Base-by-base conservation (phyloP, 2,113 vertebrate species). In the Pteruthius melanotis region DNA sequence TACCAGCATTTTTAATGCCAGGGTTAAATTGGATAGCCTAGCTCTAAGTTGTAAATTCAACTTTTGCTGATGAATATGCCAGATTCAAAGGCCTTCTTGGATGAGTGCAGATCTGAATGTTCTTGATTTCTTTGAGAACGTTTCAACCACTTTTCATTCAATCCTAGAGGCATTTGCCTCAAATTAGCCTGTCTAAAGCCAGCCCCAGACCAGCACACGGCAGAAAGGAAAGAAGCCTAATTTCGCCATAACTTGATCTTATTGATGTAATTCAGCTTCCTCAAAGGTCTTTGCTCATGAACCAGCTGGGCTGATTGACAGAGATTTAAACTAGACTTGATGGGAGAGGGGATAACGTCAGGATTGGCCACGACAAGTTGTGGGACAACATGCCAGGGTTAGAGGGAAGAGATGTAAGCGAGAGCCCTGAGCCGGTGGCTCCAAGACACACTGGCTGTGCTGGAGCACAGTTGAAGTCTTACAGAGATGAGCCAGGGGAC, bases 191-290 rank as follows among this genome's bases (percentile, higher is more conserved):
- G 21, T 49, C 61, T 72, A 39, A 61, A 93, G 28, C 40, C 26
- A 69, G 24, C 30, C 3, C 2, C 3, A 59, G 52, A 28, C 20
- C 10, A 69, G 64, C 44, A 37, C 0, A 0, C 7, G 19, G 23
- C 64, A 77, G 78, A 57, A 82, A 42, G 59, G 8, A 77, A 66
- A 60, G 35, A 21, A 78, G 54, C 22, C 35, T 35, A 19, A 28
- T 56, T 74, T 47, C 5, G 8, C 31, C 22, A 7, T 17, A 17
- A 60, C 26, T 75, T 57, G 15, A 61, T 23, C 28, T 53, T 61
- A 47, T 15, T 75, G 53, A 74, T 66, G 33, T 19, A 45, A 39
- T 66, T 66, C 33, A 59, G 23, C 16, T 66, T 45, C 53, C 60
- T 66, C 33, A n/a, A 24, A 82, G 52, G 33, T 52, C 23, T 59